A percentile compares a stretch with the other conserved stretches of the same genome.
Conservation (phyloP, 2,113 vertebrate genomes). For the Dasyprocta punctata region DNA sequence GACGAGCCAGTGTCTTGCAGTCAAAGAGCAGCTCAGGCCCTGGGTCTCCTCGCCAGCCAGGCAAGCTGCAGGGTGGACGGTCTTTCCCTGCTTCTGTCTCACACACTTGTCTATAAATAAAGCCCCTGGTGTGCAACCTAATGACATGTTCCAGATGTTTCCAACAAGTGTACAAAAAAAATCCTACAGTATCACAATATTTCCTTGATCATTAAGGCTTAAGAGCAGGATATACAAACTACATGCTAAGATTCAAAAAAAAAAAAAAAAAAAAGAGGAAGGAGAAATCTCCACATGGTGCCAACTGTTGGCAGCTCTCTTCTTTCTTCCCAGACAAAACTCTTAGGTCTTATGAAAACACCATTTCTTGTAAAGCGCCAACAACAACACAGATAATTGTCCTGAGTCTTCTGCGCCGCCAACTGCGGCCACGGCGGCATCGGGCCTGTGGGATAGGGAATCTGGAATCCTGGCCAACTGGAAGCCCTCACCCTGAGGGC, state of each 20-base stretch:
- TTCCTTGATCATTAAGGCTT: constrained; percentile 48
- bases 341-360: constrained; percentile 71
- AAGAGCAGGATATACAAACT: constrained; percentile 14
- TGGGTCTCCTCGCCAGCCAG: not conserved
- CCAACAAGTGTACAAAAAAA: constrained; percentile 20
- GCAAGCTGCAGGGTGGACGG: not conserved
- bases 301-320: constrained; percentile 47
- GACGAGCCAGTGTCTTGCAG: accelerated
- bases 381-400: constrained; percentile 65
- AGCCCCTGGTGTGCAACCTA: not conserved
- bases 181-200: not conserved
- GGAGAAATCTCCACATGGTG: not conserved
- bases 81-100: constrained; percentile 23
- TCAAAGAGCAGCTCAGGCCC: not conserved
- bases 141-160: constrained; percentile 62
- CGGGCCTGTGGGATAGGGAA: not conserved
- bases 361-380: constrained; percentile 45
- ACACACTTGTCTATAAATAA: constrained; percentile 51
- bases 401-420: not conserved
- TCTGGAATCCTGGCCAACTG: not conserved
- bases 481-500: not conserved
- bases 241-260: not conserved
- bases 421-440: not conserved
- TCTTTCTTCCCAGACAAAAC: constrained; percentile 74
- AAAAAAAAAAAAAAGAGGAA: not conserved